Base-by-base conservation (phyloP, 2,797 vertebrate species). In the Ibycter americanus region DNA sequence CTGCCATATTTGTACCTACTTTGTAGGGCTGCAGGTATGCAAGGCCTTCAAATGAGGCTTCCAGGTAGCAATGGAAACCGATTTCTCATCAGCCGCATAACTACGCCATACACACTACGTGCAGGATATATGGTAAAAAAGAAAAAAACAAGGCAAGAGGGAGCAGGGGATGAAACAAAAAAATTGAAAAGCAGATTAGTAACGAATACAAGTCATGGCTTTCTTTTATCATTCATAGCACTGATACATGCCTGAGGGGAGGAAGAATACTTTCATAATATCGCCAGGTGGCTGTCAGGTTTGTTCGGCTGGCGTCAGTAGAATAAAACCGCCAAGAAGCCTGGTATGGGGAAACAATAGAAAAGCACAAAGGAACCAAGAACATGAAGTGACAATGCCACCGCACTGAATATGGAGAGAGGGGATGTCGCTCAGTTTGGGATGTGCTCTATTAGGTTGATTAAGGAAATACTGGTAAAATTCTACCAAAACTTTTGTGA, bases 1-100 rank as follows among this genome's bases (percentile, higher is more conserved):
- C 98, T 98, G 98, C 98, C 97, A 97, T 90, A 97, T 96, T 98
- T 99, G 98, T 99, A 99, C 99, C 99, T 99, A 99, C 99, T 99
- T 99, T 98, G 99, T 99, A 95, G 99, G 99, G 98, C 99, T 99
- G 99, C 99, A 99, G 99, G 99, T 99, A 98, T 99, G 99, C 99
- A 99, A 98, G 98, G 99, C 99, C 99, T 99, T 99, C 99, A 99
- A 98, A 98, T 99, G 99, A 97, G 99, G 99, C 98, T 99, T 99
- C 99, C 99, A 99, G 98, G 99, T 99, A 98, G 99, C 99, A 98
- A 99, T 98, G 99, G 99, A 99, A 99, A 99, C 99, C 95, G 99
- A 99, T 98, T 99, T 99, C 99, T 99, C 99, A 98, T 99, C 99
- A 98, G 99, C 99, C 96, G 99, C 99, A 97, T 99, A 99, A 98